Percentiles rank a stretch among this genome's conserved stretches.
These are phyloP conservation scores for Scleropages formosus DNA, from an alignment of 2,797 vertebrate genomes.

Conservation along the genomic window DNA sequence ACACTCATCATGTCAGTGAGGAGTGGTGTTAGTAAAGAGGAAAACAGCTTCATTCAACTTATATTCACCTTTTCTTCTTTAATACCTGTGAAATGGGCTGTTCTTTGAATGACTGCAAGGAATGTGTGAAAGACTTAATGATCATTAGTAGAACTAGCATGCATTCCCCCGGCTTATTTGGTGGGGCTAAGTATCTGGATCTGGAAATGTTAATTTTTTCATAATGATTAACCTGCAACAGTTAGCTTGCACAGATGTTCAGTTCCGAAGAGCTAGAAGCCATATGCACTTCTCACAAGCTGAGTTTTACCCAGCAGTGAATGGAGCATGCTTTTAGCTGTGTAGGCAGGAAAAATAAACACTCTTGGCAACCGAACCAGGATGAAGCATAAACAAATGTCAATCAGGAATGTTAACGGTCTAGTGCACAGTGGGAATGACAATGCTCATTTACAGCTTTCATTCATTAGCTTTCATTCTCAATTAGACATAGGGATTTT, in stretches of 20 bases:
- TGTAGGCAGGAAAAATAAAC: neutral
- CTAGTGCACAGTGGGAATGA: neutral
- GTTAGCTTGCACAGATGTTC: constrained; percentile 27
- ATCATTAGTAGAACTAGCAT: constrained; percentile 29
- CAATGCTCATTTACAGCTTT: neutral
- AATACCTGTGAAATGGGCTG: neutral
- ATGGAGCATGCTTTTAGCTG: constrained; percentile 12
- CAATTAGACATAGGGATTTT: neutral
- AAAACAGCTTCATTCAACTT: neutral
- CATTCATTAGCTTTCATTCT: neutral
- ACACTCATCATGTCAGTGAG: neutral
- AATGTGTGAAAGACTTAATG: constrained; percentile 46
- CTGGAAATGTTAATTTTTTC: constrained; percentile 21
- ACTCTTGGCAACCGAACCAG: constrained; percentile 4
- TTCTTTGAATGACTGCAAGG: constrained; percentile 30
- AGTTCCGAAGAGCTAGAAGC: neutral
- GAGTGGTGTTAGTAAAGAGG: neutral
- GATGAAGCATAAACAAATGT: neutral
- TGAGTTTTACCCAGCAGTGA: neutral
- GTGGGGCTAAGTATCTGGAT: constrained; percentile 24
- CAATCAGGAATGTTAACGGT: constrained; percentile 6
- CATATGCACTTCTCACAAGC: constrained; percentile 16
- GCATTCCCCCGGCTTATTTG: constrained; percentile 29
- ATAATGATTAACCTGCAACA: constrained; percentile 23
- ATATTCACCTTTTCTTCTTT: constrained; percentile 1